Evolutionary conservation across 2,113 vertebrate genomes (phyloP).

Genomic region (Danionella cerebrum): DNA sequence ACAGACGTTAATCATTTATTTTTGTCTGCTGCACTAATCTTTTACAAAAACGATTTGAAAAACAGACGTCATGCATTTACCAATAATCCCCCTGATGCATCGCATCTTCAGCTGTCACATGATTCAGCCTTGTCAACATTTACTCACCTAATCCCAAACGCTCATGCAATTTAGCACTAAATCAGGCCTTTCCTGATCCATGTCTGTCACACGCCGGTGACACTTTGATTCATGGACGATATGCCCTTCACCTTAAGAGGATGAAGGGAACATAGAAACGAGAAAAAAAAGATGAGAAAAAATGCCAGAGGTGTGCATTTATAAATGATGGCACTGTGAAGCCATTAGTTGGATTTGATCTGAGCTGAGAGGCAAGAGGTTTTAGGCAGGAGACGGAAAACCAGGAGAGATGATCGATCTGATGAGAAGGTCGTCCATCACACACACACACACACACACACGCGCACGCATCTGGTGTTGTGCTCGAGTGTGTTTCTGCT

Average conservation of each 20-base stretch:
- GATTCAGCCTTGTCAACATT: not conserved
- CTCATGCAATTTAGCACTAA: conserved; percentile 7
- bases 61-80: not conserved
- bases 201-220: not conserved
- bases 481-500: conserved; percentile 7
- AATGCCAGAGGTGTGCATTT: conserved; percentile 14
- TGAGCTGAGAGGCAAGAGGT: conserved; percentile 21
- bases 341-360: conserved; percentile 15
- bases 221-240: conserved; percentile 13
- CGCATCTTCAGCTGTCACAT: not conserved
- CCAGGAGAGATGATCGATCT: conserved; percentile 15
- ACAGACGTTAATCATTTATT: not conserved
- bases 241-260: not conserved
- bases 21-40: not conserved
- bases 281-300: not conserved
- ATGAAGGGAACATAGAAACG: not conserved
- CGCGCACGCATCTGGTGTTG: no score
- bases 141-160: not conserved
- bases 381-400: conserved; percentile 15
- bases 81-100: not conserved
- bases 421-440: conserved; percentile 5
- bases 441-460: no score
- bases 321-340: conserved; percentile 13
- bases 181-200: conserved; percentile 10
- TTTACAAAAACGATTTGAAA: not conserved